phyloP scores from a whole-genome alignment of 2,113 vertebrate species.

The Spheniscus mendiculus region DNA sequence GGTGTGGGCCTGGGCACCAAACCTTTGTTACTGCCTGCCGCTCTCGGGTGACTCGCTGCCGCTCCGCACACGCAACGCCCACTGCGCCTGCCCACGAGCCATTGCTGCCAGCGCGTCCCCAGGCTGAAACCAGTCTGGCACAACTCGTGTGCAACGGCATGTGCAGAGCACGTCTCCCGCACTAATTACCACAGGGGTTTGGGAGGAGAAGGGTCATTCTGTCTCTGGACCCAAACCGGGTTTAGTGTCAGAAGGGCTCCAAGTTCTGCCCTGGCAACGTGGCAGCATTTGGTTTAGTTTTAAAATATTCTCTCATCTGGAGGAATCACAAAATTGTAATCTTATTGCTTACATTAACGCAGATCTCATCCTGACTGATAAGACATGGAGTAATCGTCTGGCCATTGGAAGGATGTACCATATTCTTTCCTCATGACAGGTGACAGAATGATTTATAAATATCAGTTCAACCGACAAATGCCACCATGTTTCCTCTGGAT shows the following conservation, averaged over 20 bases:
- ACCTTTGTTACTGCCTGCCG: neutral
- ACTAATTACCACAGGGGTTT: neutral
- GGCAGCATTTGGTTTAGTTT: neutral
- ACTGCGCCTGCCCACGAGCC: neutral
- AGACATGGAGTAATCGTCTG: neutral
- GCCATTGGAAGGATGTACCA: neutral
- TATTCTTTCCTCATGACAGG: neutral
- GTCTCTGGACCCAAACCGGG: too few relatives aligned
- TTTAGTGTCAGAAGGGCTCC: neutral
- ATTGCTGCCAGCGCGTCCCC: neutral
- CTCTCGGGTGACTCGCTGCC: neutral
- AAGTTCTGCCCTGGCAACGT: neutral
- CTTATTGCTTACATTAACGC: neutral
- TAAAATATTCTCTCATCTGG: neutral
- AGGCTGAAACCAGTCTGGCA: too few relatives aligned
- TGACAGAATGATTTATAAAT: neutral
- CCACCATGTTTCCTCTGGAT: neutral
- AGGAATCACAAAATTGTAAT: too few relatives aligned
- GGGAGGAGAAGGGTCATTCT: neutral
- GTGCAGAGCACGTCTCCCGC: rapidly evolving
- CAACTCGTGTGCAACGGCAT: neutral
- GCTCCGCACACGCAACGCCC: neutral
- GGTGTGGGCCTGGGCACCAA: neutral
- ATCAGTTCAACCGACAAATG: neutral
- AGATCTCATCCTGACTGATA: neutral